Base-by-base conservation (phyloP, 2,797 vertebrate genomes). In the Setipinna tenuifilis region DNA sequence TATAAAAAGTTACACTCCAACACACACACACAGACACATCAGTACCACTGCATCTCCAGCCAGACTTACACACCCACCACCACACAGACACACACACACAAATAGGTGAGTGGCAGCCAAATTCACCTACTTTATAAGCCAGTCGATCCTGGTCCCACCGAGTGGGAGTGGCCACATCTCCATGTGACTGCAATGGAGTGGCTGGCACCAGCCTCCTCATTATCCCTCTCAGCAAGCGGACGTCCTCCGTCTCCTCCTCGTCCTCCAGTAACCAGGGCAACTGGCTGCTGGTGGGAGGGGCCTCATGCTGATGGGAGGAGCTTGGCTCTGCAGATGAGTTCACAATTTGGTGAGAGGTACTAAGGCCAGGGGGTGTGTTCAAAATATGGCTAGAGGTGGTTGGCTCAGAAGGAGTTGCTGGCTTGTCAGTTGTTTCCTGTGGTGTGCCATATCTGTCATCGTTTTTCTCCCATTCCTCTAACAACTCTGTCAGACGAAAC, bases 101-200 rank as follows among this genome's bases (percentile, higher is more conserved):
- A 16, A 44, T 4, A 41, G 61, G 9, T 44, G 25, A 7, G 14
- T 75, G 17, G 14, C 17, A 41, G 31, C 65, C 28, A 23, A 1
- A 41, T 28, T 0, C 9, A 21, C 10, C 35, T 78, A 78, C 71
- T 78, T 78, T 44, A 78, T 78, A 41, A 7, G 71, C 17, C 31
- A 78, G 71, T 2, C 71, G 71, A 78, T 78, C 35, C 71, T n/a
- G 71, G 71, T 78, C 31, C 71, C 71, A 78, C 17, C 19, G 71
- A 2, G 71, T 78, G 9, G 71, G 71, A 21, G 71, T 41, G 16
- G 35, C 9, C 71, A 78, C 16, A 44, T 44, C 28, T 0, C 1
- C 71, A 44, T 44, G 3, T 21, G 71, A 78, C 17, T 21, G 11
- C 17, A 28, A 16, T 4, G 17, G 4, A 44, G 65, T 6, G 65